Conservation (phyloP, 2,888 invertebrate genomes). For the Eupithecia insigniata region DNA sequence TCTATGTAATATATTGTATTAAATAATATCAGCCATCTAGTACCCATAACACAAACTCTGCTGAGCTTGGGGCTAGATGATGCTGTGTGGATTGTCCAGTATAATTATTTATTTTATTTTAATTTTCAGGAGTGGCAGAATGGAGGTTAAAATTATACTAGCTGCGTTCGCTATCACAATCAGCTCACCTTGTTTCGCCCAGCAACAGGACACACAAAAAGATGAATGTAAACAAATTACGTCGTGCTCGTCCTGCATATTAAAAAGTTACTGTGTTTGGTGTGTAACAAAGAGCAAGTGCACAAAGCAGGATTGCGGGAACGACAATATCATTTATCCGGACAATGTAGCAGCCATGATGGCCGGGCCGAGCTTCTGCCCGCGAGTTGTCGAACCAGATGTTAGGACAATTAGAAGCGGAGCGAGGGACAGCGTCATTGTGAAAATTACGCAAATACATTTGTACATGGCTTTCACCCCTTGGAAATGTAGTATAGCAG, state of each 20-base stretch:
- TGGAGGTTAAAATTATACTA: constrained; percentile 35
- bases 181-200: constrained; percentile 28
- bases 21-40: too few species aligned
- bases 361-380: constrained; percentile 70
- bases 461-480: constrained; percentile 74
- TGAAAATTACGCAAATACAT: constrained; percentile 72
- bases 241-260: constrained; percentile 65
- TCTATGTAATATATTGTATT: too few species aligned
- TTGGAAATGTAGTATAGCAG: constrained; percentile 66
- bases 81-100: too few species aligned
- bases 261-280: constrained; percentile 64
- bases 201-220: constrained; percentile 38
- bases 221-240: constrained; percentile 50
- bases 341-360: constrained; percentile 60
- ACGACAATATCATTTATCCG: constrained; percentile 72
- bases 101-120: too few species aligned
- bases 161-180: constrained; percentile 38
- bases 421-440: constrained; percentile 54
- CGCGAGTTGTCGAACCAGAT: constrained; percentile 60
- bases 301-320: constrained; percentile 68
- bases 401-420: constrained; percentile 61
- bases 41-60: too few species aligned
- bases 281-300: constrained; percentile 73
- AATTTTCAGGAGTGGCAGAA: constrained; percentile 17
- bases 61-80: too few species aligned